Evolutionary conservation across 2,888 invertebrate species (phyloP), one percentile per base, ranked within the genome.

Genomic region (Smittia aterrima): DNA sequence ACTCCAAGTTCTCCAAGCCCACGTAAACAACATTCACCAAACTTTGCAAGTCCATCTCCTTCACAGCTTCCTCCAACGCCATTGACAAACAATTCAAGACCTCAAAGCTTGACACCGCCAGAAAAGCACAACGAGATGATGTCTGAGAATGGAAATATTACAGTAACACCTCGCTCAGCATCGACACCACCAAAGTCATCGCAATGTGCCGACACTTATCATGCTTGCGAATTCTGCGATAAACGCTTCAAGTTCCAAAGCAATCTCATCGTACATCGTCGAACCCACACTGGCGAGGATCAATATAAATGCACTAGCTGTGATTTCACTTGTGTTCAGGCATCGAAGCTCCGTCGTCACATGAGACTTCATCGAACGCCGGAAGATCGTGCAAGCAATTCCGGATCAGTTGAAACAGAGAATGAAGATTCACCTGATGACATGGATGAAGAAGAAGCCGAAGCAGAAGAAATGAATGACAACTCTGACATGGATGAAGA

Each of bases 171-270:
- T 0, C 81, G 86, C 53, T 86, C 87, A 1, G 86, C 88, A 13
- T 88, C 89, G 0, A 90, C 90, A 0, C 90, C 90, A 38, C 87
- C 88, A 6, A 84, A 81, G 80, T 62, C 82, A 81, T 41, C 84
- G 82, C 76, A 81, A 78, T 75, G 67, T 53, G 78, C 78, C 66
- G 88, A 88, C 77, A 84, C 85, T 1, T 84, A 87, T 20, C 88
- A 88, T 79, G 88, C 93, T 4, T 97, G 96, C 83, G 93, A 95
- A 79, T 92, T 92, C 77, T 97, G 97, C 82, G 95, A 95, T 66
- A 97, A 97, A 84, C 93, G 94, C 80, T 97, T 96, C 84, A 87
- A 95, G 73, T 96, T 92, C 83, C 93, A 95, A 84, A 96, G 93
- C 81, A 98, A 95, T 80, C 86, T 98, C 76, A 92, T 95, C 75